Percentiles rank a stretch among this genome's conserved stretches.
Evolutionary conservation across 1,140 invertebrate genomes (phyloP).

Genomic region (Gonatopus flavifemur): DNA sequence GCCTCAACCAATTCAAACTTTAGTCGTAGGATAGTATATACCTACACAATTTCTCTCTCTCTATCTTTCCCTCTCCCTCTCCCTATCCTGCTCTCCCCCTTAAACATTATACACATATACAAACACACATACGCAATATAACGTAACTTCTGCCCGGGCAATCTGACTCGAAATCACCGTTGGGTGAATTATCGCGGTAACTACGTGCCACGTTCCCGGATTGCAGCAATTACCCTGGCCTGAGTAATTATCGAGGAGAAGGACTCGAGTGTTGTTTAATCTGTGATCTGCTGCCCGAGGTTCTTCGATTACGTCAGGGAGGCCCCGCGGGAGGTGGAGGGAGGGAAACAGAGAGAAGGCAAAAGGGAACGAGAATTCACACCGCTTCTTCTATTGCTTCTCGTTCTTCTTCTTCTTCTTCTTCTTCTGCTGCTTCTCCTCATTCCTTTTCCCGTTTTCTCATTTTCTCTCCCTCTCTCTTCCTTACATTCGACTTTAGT

Average conservation of each 20-base stretch:
- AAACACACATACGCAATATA: no score
- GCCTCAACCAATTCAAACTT: no score
- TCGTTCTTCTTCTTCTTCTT: neutral
- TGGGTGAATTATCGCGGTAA: conserved; percentile 55
- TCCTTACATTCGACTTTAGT: no score
- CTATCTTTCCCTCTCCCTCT: conserved; percentile 1
- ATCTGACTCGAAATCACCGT: conserved; percentile 55
- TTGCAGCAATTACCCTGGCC: conserved; percentile 53
- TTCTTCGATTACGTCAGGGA: conserved; percentile 49
- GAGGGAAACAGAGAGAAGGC: no score
- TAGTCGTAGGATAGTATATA: no score
- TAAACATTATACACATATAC: no score
- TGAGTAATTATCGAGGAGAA: conserved; percentile 56
- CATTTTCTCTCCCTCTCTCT: neutral
- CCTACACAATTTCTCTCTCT: no score
- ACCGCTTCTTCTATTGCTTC: conserved; percentile 2
- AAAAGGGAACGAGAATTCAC: no score
- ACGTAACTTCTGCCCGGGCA: conserved; percentile 52
- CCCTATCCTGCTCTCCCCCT: neutral
- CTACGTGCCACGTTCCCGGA: conserved; percentile 54
- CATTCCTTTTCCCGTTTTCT: neutral
- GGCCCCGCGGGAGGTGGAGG: conserved; percentile 8
- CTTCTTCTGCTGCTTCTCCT: neutral
- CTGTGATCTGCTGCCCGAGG: conserved; percentile 48
- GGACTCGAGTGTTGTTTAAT: conserved; percentile 56